A percentile compares a stretch with the other conserved stretches of the same genome.
Conservation (phyloP, 2,888 invertebrate genomes). For the Caenorhabditis becei region DNA sequence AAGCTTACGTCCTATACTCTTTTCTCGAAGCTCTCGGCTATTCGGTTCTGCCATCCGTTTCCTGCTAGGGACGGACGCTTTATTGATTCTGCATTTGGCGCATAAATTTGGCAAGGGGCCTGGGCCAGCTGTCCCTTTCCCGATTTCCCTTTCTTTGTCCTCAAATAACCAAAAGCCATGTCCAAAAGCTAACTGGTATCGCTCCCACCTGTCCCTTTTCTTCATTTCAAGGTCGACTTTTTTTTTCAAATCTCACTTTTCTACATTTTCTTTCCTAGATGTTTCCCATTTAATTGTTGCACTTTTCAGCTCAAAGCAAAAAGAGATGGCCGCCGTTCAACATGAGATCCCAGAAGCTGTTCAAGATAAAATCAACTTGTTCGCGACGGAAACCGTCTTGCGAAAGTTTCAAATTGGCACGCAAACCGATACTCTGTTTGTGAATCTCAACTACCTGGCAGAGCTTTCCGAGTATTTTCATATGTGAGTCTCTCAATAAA, state of each 20-base stretch:
- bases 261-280: no score
- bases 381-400: constrained; percentile 33
- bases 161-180: not conserved
- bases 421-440: constrained; percentile 41
- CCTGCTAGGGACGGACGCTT: not conserved
- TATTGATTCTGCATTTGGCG: constrained; percentile 2
- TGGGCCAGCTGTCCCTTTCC: not conserved
- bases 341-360: constrained; percentile 14
- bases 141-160: not conserved
- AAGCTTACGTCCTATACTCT: not conserved
- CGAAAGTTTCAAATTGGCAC: constrained; percentile 54
- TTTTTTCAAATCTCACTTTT: not conserved
- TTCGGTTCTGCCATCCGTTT: not conserved
- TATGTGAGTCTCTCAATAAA: constrained; percentile 24
- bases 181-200: not conserved
- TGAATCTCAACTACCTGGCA: constrained; percentile 54
- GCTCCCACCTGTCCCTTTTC: not conserved
- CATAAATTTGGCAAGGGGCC: not conserved
- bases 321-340: constrained; percentile 9
- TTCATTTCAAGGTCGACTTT: not conserved
- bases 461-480: constrained; percentile 60
- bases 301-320: no score
- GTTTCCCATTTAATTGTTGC: no score
- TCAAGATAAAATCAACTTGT: constrained; percentile 36
- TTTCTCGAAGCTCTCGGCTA: not conserved